Percentiles rank a stretch among this genome's conserved stretches.
Conservation (phyloP, 64 coral and sea anemone genomes). For the Stichodactyla mertensii region DNA sequence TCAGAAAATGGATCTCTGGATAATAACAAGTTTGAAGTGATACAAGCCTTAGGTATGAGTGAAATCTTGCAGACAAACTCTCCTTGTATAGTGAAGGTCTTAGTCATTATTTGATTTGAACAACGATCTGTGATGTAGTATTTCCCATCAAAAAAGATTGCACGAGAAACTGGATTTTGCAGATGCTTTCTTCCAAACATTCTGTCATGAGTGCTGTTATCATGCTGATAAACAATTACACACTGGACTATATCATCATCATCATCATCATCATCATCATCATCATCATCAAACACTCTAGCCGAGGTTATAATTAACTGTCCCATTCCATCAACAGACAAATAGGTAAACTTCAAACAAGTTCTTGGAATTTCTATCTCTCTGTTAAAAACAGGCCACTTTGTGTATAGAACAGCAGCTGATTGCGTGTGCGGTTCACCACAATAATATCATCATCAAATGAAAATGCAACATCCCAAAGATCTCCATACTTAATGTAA, state of each 20-base stretch:
- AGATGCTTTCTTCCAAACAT: slow-evolving; percentile 14
- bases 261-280: slow-evolving; percentile 31
- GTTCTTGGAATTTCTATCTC: slow-evolving; percentile 35
- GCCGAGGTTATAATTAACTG: slow-evolving; percentile 29
- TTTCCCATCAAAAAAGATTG: background rate
- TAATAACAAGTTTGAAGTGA: background rate
- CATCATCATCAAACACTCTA: slow-evolving; percentile 17
- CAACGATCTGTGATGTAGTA: background rate
- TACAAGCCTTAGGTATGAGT: background rate
- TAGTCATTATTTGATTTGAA: background rate
- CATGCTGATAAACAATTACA: slow-evolving; percentile 34
- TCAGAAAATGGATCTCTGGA: background rate
- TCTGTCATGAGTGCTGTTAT: background rate
- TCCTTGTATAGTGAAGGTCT: background rate
- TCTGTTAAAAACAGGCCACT: slow-evolving; percentile 39
- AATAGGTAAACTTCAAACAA: slow-evolving; percentile 33
- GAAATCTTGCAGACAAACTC: background rate
- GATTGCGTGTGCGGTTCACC: slow-evolving; percentile 36
- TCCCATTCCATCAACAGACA: slow-evolving; percentile 31
- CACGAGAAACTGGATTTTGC: background rate
- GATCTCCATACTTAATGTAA: slow-evolving; percentile 32
- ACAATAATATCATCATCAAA: slow-evolving; percentile 47
- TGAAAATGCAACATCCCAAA: slow-evolving; percentile 43
- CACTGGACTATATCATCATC: slow-evolving; percentile 27
- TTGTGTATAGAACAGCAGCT: slow-evolving; percentile 27